These are phyloP conservation scores for Sorex maritimensis DNA, from an alignment of 2,797 vertebrate genomes.

Conservation along the genomic window DNA sequence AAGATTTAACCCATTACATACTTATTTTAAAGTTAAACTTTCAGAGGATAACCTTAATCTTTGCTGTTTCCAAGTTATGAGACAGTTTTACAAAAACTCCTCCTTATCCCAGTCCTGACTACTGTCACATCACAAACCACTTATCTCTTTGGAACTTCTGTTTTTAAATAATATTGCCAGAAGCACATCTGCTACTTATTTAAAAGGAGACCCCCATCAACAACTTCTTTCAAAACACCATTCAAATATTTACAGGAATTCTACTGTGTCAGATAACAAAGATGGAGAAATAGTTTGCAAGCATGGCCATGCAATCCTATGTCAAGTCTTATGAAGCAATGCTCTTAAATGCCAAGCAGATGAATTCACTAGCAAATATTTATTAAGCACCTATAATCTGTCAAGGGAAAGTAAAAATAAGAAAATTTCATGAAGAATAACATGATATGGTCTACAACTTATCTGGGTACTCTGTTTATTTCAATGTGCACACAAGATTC, in stretches of 20 bases:
- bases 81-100: not conserved
- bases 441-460: not conserved
- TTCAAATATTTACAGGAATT: slow-evolving; percentile 35
- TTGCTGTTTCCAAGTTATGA: not conserved
- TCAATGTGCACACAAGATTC: not conserved
- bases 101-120: not conserved
- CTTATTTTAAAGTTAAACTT: slow-evolving; percentile 37
- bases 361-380: slow-evolving; percentile 28
- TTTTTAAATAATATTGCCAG: not conserved
- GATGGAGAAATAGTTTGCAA: not conserved
- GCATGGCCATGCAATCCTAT: not conserved
- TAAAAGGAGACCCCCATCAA: slow-evolving; percentile 49
- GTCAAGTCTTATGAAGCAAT: not conserved
- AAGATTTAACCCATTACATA: slow-evolving; percentile 19
- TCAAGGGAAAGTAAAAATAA: slow-evolving; percentile 29
- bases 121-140: not conserved
- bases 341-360: slow-evolving; percentile 5
- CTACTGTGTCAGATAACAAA: slow-evolving; percentile 4
- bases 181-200: not conserved
- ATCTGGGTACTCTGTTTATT: slow-evolving; percentile 5
- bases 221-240: slow-evolving; percentile 38
- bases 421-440: slow-evolving; percentile 7
- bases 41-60: slow-evolving; percentile 7
- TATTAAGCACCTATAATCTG: slow-evolving; percentile 23
- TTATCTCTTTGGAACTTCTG: slow-evolving; percentile 38